Percentiles rank a stretch among this genome's conserved stretches.
Evolutionary conservation across 1,140 invertebrate genomes (phyloP).

Genomic region (Coenobita brevimanus): DNA sequence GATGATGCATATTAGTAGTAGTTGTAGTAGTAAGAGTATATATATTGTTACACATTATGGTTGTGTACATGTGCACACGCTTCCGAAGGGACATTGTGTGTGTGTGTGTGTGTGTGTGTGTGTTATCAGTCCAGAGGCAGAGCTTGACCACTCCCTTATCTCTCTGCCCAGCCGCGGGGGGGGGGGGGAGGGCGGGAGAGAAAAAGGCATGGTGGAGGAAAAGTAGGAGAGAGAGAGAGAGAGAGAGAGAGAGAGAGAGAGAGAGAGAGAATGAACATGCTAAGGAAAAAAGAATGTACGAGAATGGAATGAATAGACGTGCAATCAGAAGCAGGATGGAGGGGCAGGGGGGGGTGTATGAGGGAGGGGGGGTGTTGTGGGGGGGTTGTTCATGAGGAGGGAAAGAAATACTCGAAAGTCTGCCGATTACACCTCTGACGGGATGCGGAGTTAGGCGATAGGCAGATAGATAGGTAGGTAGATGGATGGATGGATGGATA

Average conservation of each 20-base stretch:
- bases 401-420: too few species aligned
- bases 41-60: not conserved
- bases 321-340: not conserved
- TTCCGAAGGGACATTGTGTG: not conserved
- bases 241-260: not conserved
- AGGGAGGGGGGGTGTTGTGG: not conserved
- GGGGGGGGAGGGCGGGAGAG: not conserved
- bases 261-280: not conserved
- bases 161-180: not conserved
- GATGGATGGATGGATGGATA: too few species aligned
- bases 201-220: conserved; percentile 7
- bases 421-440: too few species aligned
- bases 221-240: not conserved
- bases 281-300: not conserved
- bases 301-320: not conserved
- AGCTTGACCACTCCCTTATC: not conserved
- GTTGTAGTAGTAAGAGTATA: too few species aligned
- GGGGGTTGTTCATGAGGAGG: not conserved
- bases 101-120: conserved; percentile 1
- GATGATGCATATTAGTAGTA: too few species aligned
- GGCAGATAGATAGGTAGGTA: too few species aligned
- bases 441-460: too few species aligned
- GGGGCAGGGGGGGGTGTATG: not conserved
- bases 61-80: not conserved
- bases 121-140: too few species aligned